A percentile compares a stretch with the other conserved stretches of the same genome.
Evolutionary conservation across 2,113 vertebrate species (phyloP).

Genomic region (Cyprinodon tularosa): DNA sequence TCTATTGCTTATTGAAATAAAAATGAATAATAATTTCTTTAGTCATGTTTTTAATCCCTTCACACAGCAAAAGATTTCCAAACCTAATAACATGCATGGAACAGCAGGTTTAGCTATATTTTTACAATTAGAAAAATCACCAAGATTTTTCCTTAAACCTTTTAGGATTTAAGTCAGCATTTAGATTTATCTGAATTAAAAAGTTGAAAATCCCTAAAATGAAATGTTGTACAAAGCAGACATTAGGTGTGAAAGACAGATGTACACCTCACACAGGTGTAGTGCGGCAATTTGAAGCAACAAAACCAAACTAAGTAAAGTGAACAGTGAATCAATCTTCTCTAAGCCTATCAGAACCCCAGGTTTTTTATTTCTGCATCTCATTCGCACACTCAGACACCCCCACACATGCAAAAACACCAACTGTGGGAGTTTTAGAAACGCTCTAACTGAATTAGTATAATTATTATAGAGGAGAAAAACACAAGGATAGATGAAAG

Average conservation of each 20-base stretch:
- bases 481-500: neutral
- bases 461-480: neutral
- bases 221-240: neutral
- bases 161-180: too few species aligned
- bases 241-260: neutral
- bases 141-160: neutral
- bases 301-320: neutral
- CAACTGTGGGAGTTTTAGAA: slow-evolving; percentile 4
- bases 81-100: too few species aligned
- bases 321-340: slow-evolving; percentile 32
- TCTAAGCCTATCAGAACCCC: slow-evolving; percentile 11
- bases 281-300: neutral
- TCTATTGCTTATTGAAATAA: too few species aligned
- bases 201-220: neutral
- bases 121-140: neutral
- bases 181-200: neutral
- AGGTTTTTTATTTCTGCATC: slow-evolving; percentile 9
- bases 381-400: neutral
- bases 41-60: neutral
- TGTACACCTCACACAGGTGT: neutral
- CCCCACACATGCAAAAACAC: neutral
- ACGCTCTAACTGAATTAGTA: slow-evolving; percentile 13
- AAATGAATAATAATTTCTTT: neutral
- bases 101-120: neutral
- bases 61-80: too few species aligned